Conservation (phyloP, 2,113 vertebrate genomes). For the Microcebus jonahi region DNA sequence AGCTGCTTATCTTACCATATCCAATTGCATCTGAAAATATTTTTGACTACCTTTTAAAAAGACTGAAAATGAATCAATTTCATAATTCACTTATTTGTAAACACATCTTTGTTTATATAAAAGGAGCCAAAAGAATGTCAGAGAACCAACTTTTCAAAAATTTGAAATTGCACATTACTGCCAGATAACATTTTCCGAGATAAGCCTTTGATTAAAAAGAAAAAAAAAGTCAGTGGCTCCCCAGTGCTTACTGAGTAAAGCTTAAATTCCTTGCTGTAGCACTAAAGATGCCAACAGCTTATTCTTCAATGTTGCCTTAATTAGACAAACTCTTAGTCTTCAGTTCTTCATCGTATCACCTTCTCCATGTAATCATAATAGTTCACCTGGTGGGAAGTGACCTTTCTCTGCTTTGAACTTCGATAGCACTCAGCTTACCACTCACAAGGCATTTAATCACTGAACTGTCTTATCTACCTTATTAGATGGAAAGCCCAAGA, state of each 20-base stretch:
- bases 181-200: constrained; percentile 46
- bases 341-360: background rate
- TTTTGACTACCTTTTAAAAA: constrained; percentile 54
- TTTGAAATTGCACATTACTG: constrained; percentile 16
- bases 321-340: constrained; percentile 57
- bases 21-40: constrained; percentile 25
- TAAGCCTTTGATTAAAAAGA: constrained; percentile 32
- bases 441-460: constrained; percentile 29
- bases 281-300: background rate
- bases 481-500: background rate
- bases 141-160: constrained; percentile 1
- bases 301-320: constrained; percentile 44
- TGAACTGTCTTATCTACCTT: background rate
- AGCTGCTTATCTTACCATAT: background rate
- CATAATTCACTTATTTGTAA: constrained; percentile 50
- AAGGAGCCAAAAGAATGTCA: background rate
- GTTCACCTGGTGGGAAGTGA: constrained; percentile 8
- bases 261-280: background rate
- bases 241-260: background rate
- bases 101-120: constrained; percentile 48
- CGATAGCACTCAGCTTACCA: background rate
- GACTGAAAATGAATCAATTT: constrained; percentile 25
- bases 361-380: background rate
- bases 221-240: constrained; percentile 5
- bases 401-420: background rate